Evolutionary conservation across 2,113 vertebrate genomes (phyloP).

Genomic region (Sander vitreus): DNA sequence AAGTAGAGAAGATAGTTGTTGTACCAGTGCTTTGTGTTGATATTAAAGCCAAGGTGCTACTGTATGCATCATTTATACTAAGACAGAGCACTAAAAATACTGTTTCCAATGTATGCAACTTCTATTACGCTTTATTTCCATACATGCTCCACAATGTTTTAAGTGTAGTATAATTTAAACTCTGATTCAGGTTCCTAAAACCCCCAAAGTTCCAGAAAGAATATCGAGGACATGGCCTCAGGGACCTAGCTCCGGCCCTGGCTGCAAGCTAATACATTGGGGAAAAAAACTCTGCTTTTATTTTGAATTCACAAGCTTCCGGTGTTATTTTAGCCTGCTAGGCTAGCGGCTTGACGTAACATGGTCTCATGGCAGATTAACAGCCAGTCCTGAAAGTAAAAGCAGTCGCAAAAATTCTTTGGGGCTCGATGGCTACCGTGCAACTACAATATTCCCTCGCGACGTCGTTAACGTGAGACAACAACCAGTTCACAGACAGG

Average conservation of each 20-base stretch:
- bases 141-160: background rate
- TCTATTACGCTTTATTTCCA: background rate
- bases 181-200: background rate
- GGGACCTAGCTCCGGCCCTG: background rate
- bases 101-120: background rate
- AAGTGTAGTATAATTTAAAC: background rate
- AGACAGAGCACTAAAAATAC: background rate
- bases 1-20: no score
- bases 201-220: no score
- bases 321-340: background rate
- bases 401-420: constrained; percentile 20
- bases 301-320: constrained; percentile 51
- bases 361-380: constrained; percentile 75
- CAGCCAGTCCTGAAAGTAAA: constrained; percentile 47
- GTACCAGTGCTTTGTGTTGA: no score
- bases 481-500: background rate
- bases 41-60: no score
- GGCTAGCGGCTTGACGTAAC: constrained; percentile 51
- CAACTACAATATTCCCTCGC: background rate
- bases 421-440: background rate
- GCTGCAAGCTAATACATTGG: background rate
- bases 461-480: background rate
- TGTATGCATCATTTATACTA: background rate
- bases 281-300: constrained; percentile 48
- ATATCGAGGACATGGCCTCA: no score